phyloP scores from a whole-genome alignment of 2,888 invertebrate genomes.

The Odontocolon sp. region DNA sequence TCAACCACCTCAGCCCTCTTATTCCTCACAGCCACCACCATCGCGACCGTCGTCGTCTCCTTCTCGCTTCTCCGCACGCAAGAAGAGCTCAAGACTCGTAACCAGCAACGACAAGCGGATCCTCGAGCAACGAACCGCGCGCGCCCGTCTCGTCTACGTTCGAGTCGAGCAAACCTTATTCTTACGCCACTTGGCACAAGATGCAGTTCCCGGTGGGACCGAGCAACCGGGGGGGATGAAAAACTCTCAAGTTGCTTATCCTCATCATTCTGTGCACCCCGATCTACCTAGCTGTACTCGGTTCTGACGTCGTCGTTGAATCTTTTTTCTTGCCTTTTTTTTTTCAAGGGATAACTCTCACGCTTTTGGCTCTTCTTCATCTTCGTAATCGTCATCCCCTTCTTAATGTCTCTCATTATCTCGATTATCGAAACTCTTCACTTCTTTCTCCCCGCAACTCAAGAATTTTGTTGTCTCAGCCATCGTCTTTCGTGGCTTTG shows the following conservation, averaged over 20 bases:
- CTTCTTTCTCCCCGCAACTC: too few species aligned
- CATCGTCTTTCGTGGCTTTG: slow-evolving; percentile 51
- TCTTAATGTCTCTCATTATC: slow-evolving; percentile 9
- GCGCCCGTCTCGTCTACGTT: slow-evolving; percentile 54
- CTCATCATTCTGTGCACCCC: slow-evolving; percentile 55
- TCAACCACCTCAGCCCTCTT: slow-evolving; percentile 38
- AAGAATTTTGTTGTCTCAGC: too few species aligned
- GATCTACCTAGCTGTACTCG: slow-evolving; percentile 65
- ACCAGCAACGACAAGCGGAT: slow-evolving; percentile 51
- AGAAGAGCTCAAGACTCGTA: slow-evolving; percentile 54
- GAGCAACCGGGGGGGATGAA: slow-evolving; percentile 4
- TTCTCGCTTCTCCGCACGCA: slow-evolving; percentile 52
- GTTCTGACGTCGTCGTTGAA: slow-evolving; percentile 32
- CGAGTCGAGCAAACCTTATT: slow-evolving; percentile 78
- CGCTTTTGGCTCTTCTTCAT: not conserved
- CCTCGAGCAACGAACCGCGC: slow-evolving; percentile 58
- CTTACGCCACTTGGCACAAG: slow-evolving; percentile 80
- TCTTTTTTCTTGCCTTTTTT: slow-evolving; percentile 55
- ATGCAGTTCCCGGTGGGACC: slow-evolving; percentile 68
- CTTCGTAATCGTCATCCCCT: slow-evolving; percentile 18
- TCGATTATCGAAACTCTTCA: slow-evolving; percentile 54
- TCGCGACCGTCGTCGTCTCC: slow-evolving; percentile 41
- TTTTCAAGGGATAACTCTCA: slow-evolving; percentile 59
- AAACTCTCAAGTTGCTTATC: not conserved
- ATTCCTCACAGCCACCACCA: slow-evolving; percentile 15